phyloP scores from a whole-genome alignment of 2,113 vertebrate species.

The Halcyon senegalensis region DNA sequence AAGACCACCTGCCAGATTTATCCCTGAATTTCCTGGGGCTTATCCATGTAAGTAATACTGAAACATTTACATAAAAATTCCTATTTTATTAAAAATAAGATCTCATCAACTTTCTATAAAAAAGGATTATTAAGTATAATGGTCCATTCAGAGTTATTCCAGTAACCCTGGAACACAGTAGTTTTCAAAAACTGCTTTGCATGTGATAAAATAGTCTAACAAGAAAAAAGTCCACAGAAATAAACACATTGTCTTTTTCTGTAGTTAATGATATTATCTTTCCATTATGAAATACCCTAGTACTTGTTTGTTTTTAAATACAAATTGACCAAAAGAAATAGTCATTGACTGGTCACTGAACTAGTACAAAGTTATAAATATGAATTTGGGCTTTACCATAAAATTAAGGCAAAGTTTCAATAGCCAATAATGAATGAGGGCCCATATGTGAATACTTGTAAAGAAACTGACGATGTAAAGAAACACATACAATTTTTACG shows the following conservation, averaged over 20 bases:
- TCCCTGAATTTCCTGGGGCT: not conserved
- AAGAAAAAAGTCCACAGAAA: not conserved
- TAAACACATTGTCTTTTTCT: not conserved
- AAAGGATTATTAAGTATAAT: not conserved
- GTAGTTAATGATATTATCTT: not conserved
- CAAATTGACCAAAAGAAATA: not conserved
- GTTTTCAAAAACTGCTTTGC: not conserved
- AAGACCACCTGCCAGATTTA: not conserved
- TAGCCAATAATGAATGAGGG: not conserved
- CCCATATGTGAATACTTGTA: not conserved
- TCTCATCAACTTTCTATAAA: not conserved
- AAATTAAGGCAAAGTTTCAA: not conserved
- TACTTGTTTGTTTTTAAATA: not conserved
- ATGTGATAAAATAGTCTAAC: not conserved
- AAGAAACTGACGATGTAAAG: not conserved
- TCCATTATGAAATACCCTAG: not conserved
- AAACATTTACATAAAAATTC: not conserved
- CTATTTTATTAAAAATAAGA: not conserved
- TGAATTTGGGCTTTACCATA: not conserved
- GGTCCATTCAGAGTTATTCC: not conserved
- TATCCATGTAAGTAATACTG: not conserved
- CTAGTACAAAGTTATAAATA: not conserved
- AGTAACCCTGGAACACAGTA: not conserved
- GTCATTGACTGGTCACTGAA: not conserved
- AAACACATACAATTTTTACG: not conserved